Conservation (phyloP, 2,797 vertebrate genomes). For the Lepidocolaptes lacrymiger region DNA sequence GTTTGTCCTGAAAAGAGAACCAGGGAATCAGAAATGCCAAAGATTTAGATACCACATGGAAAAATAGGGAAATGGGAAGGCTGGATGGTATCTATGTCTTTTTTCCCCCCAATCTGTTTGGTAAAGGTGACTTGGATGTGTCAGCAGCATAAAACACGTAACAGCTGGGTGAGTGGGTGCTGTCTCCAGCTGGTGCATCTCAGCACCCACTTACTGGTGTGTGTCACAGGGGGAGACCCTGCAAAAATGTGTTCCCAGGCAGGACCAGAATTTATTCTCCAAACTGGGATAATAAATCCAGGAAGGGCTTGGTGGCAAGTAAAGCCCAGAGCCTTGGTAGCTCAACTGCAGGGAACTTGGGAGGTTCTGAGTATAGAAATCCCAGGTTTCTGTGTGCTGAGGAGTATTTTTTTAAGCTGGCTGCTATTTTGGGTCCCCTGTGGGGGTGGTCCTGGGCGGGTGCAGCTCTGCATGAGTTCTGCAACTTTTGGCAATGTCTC, state of each 20-base stretch:
- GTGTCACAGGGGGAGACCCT: background rate
- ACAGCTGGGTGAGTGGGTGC: background rate
- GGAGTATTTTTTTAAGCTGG: background rate
- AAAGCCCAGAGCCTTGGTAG: background rate
- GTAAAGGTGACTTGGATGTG: background rate
- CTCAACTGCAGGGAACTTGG: background rate
- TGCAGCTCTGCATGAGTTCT: background rate
- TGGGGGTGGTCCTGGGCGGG: background rate
- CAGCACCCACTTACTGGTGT: background rate
- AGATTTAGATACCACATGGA: rapidly evolving
- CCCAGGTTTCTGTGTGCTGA: background rate
- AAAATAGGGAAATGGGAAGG: background rate
- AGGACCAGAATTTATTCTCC: background rate
- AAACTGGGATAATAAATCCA: background rate
- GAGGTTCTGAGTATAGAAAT: background rate
- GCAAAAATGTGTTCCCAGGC: rapidly evolving
- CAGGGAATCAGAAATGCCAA: background rate
- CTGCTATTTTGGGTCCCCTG: background rate
- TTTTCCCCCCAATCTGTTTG: background rate
- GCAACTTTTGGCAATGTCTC: background rate
- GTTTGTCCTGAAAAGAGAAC: background rate
- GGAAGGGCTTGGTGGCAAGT: background rate
- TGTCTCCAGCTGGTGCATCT: background rate
- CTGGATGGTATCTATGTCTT: rapidly evolving
- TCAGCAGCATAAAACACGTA: background rate